Conservation (phyloP, 2,888 invertebrate genomes). For the Polia nebulosa region DNA sequence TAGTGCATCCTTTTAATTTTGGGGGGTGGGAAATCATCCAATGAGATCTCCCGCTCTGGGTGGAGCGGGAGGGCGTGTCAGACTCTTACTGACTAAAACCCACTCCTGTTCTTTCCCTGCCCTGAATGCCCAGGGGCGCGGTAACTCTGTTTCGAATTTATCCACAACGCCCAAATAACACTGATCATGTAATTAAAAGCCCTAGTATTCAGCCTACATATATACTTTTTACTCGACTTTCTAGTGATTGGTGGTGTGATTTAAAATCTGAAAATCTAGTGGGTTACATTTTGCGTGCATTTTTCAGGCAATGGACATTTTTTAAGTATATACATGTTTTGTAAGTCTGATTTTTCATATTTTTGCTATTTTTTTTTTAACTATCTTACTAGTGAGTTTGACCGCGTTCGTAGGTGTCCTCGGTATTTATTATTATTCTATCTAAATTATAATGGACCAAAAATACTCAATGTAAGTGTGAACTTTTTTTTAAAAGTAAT, state of each 20-base stretch:
- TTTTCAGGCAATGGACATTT: neutral
- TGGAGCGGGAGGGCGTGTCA: too few species aligned
- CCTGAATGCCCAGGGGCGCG: too few species aligned
- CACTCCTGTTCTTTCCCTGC: too few species aligned
- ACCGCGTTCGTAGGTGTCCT: neutral
- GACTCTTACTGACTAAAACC: too few species aligned
- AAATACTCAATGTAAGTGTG: slow-evolving; percentile 29
- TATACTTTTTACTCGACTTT: neutral
- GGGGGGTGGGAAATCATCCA: too few species aligned
- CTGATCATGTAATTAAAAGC: neutral
- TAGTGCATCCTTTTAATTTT: too few species aligned
- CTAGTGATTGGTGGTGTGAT: too few species aligned
- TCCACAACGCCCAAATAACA: too few species aligned
- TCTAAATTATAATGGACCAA: slow-evolving; percentile 9
- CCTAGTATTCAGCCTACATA: neutral
- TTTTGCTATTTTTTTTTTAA: neutral
- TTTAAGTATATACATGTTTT: slow-evolving; percentile 2
- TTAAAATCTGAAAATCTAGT: slow-evolving; percentile 29
- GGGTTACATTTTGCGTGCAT: slow-evolving; percentile 14
- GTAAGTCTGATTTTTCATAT: neutral
- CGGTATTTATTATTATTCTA: neutral
- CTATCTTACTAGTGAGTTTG: neutral
- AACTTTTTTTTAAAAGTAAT: too few species aligned
- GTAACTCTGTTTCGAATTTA: too few species aligned
- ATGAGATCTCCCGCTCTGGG: too few species aligned